A percentile compares a stretch with the other conserved stretches of the same genome.
phyloP scores from a whole-genome alignment of 2,888 invertebrate genomes.

The Smittia sp. region DNA sequence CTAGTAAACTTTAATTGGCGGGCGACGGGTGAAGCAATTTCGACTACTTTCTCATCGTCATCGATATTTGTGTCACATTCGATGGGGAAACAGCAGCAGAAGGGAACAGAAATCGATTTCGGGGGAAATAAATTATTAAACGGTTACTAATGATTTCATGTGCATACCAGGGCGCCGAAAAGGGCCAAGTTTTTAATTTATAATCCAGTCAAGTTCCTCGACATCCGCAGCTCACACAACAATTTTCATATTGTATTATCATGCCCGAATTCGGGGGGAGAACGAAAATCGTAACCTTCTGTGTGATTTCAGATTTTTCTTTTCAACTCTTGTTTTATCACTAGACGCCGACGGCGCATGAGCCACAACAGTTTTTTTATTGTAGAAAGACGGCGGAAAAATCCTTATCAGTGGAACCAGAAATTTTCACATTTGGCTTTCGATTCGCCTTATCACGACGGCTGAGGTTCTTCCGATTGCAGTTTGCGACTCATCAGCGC shows the following conservation, averaged over 20 bases:
- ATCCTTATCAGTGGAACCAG: not conserved
- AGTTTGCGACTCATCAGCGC: not conserved
- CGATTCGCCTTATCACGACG: not conserved
- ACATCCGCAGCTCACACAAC: constrained; percentile 23
- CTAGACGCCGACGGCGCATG: constrained; percentile 12
- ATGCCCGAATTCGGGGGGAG: not conserved
- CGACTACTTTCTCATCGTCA: not conserved
- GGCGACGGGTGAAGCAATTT: too few relatives aligned
- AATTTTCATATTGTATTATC: constrained; percentile 26
- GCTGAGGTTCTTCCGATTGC: not conserved
- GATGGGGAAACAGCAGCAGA: not conserved
- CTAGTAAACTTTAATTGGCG: too few relatives aligned
- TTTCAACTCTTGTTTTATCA: constrained; percentile 11
- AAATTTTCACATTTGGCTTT: constrained; percentile 14
- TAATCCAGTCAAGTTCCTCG: constrained; percentile 7
- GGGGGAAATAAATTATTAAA: constrained; percentile 12
- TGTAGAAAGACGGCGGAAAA: not conserved
- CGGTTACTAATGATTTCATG: constrained; percentile 18
- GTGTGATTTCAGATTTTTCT: not conserved
- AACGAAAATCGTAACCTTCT: constrained; percentile 24
- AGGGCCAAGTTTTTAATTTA: constrained; percentile 2
- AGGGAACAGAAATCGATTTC: constrained; percentile 1
- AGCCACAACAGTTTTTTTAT: not conserved
- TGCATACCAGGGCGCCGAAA: not conserved
- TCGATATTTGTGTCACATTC: not conserved